Evolutionary conservation across 2,113 vertebrate species (phyloP), one percentile per base, ranked within the genome.

Genomic region (Rostratula benghalensis): DNA sequence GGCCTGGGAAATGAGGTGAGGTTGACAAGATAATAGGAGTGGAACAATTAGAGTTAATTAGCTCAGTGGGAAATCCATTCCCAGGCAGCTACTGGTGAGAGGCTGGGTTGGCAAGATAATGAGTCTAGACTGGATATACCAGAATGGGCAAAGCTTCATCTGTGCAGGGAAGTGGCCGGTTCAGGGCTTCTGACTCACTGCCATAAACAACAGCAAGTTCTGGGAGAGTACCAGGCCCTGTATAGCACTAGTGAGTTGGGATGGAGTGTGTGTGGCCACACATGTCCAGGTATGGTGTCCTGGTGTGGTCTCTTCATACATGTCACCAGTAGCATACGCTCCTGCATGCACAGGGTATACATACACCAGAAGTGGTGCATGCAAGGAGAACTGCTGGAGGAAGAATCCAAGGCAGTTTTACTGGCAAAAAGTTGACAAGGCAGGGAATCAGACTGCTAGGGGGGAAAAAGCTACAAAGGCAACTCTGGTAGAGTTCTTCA

Each of bases 1-100:
- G 95, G 96, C 94, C 81, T 95, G 94, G 96, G 96, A 97, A 97
- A 96, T 96, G 89, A 95, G 81, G 92, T 95, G 89, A 96, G 61
- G 89, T 93, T 95, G 96, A 95, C 95, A 94, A 95, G 95, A 96
- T 97, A 97, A 96, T 95, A 94, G 53, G 74, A 94, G 81, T 84
- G 65, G 67, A 96, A 96, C 94, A 97, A 96, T 96, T 95, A 96
- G 91, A 94, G 89, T 94, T 96, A 95, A 97, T 97, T 93, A 96
- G 83, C 74, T 63, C 89, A 82, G 89, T 93, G 94, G 93, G 89
- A 96, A 97, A 89, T 79, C 78, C 89, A 83, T 97, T 96, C 93
- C 91, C 95, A 96, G 78, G 93, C 84, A 91, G 89, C 81, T 93
- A 91, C 91, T 79, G 89, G 89, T 95, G 74, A 92, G 89, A 95